Percentiles rank a stretch among this genome's conserved stretches.
phyloP scores from a whole-genome alignment of 2,797 vertebrate genomes.

The Halcyon badia region DNA sequence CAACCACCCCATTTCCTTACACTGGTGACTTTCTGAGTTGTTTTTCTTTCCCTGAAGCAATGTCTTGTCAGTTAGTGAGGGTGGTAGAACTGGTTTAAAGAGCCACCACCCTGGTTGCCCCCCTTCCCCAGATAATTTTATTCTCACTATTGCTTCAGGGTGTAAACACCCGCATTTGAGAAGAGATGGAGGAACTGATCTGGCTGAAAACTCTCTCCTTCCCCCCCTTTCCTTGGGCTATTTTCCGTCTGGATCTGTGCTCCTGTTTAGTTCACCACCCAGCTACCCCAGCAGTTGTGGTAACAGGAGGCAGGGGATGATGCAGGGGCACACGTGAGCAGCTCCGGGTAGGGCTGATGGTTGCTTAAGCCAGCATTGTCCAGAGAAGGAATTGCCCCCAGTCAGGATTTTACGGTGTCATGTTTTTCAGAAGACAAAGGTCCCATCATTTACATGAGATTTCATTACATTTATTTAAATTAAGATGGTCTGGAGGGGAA shows the following conservation, averaged over 20 bases:
- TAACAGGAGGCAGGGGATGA: neutral
- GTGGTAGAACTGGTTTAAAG: slow-evolving; percentile 64
- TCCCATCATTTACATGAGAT: slow-evolving; percentile 4
- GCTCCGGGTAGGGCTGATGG: neutral
- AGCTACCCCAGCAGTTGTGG: neutral
- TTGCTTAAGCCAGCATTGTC: neutral
- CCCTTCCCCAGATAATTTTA: neutral
- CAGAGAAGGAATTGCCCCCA: neutral
- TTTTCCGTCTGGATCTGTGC: slow-evolving; percentile 33
- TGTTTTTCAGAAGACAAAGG: slow-evolving; percentile 4
- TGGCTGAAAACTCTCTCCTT: slow-evolving; percentile 1
- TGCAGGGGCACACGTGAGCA: neutral
- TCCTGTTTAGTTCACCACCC: neutral
- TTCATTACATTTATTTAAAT: neutral
- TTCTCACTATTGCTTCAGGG: slow-evolving; percentile 8
- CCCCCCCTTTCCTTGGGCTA: slow-evolving; percentile 3
- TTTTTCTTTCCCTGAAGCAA: neutral
- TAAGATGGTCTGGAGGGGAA: neutral
- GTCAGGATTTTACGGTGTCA: neutral
- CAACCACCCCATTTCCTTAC: slow-evolving; percentile 15
- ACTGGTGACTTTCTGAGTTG: neutral
- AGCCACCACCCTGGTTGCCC: neutral
- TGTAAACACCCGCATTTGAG: neutral
- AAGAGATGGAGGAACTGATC: neutral
- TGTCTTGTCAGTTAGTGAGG: neutral